phyloP scores from a whole-genome alignment of 2,888 invertebrate genomes.

The Drosophila meridionalis region DNA sequence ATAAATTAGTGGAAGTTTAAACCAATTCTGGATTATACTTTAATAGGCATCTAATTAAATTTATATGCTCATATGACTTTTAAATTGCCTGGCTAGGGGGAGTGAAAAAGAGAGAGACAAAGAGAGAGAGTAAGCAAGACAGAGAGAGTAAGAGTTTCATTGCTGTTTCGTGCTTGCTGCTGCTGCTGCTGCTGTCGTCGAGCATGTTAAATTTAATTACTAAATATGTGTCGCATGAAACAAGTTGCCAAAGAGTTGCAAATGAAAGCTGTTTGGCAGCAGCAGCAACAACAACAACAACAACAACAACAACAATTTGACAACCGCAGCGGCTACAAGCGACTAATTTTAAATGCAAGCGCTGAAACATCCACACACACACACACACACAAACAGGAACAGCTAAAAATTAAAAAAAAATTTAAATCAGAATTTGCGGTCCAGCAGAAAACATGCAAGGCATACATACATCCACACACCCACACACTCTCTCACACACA shows the following conservation, averaged over 20 bases:
- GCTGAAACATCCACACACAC: slow-evolving; percentile 38
- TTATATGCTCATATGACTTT: slow-evolving; percentile 41
- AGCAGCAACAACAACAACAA: slow-evolving; percentile 46
- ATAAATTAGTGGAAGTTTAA: slow-evolving; percentile 10
- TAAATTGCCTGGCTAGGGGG: slow-evolving; percentile 21
- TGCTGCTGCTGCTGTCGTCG: slow-evolving; percentile 38
- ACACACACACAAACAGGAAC: slow-evolving; percentile 41
- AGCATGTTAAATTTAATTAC: slow-evolving; percentile 66
- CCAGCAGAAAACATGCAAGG: slow-evolving; percentile 57
- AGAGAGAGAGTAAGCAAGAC: not conserved
- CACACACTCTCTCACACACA: slow-evolving; percentile 7
- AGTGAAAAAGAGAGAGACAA: not conserved
- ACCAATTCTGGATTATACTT: slow-evolving; percentile 18
- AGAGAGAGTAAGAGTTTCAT: not conserved
- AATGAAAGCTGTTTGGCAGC: slow-evolving; percentile 54
- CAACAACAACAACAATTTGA: slow-evolving; percentile 55
- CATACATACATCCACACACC: slow-evolving; percentile 21
- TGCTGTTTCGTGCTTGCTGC: slow-evolving; percentile 7
- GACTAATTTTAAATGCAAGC: slow-evolving; percentile 75
- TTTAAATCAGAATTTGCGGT: slow-evolving; percentile 75
- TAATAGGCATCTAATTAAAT: slow-evolving; percentile 49
- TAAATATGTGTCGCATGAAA: slow-evolving; percentile 52
- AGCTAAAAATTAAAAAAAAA: slow-evolving; percentile 41
- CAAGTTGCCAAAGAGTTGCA: slow-evolving; percentile 66
- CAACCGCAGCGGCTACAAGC: slow-evolving; percentile 75